Conservation (phyloP, 1,140 invertebrate species). For the Coelopa frigida region DNA sequence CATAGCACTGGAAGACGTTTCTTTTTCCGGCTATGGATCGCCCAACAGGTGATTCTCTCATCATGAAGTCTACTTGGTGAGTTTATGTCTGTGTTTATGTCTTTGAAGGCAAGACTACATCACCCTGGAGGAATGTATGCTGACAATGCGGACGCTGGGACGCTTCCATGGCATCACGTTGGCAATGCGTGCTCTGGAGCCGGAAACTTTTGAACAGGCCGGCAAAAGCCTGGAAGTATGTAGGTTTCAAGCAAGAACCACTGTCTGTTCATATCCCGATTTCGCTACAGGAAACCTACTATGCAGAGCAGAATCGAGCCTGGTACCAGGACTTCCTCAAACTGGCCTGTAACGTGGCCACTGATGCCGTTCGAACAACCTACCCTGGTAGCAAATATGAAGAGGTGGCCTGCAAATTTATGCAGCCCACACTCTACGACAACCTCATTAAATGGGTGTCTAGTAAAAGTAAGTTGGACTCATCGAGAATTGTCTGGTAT, state of each 20-base stretch:
- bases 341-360: slow-evolving; percentile 48
- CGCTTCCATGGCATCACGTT: slow-evolving; percentile 62
- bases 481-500: not conserved
- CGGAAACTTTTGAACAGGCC: slow-evolving; percentile 50
- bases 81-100: not conserved
- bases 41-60: slow-evolving; percentile 28
- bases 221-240: slow-evolving; percentile 19
- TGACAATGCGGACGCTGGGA: slow-evolving; percentile 54
- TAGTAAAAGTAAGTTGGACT: slow-evolving; percentile 18
- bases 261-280: too few species aligned
- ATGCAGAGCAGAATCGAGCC: slow-evolving; percentile 47
- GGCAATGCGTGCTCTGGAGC: slow-evolving; percentile 57
- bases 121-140: slow-evolving; percentile 29
- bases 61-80: not conserved
- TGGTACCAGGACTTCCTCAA: slow-evolving; percentile 60
- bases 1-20: slow-evolving; percentile 58
- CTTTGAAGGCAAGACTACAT: slow-evolving; percentile 27
- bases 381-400: slow-evolving; percentile 53
- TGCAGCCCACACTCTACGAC: slow-evolving; percentile 46
- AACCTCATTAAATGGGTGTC: slow-evolving; percentile 35
- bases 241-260: not conserved
- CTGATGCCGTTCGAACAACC: slow-evolving; percentile 57
- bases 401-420: slow-evolving; percentile 50
- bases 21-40: slow-evolving; percentile 46
- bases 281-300: slow-evolving; percentile 48